These are phyloP conservation scores for Phymanthus crucifer DNA, from an alignment of 92 coral and sea anemone genomes.

Conservation along the genomic window DNA sequence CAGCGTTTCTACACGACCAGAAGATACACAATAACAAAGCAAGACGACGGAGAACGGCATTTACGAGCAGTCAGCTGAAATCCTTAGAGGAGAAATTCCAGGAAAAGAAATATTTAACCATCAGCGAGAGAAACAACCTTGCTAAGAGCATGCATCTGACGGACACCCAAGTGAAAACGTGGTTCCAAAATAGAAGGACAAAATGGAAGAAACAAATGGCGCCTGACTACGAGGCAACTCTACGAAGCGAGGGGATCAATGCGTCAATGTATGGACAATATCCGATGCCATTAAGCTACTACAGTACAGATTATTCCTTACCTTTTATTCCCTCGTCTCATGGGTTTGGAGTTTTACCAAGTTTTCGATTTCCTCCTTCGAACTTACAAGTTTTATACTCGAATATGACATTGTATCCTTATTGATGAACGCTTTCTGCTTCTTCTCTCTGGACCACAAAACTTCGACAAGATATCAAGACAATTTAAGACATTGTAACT, in stretches of 20 bases:
- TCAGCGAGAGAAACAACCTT: conserved; percentile 91
- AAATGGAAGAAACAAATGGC: conserved; percentile 99
- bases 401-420: conserved; percentile 84
- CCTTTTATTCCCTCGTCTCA: conserved; percentile 50
- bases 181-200: conserved; percentile 97
- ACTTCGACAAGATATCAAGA: too few species aligned
- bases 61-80: conserved; percentile 93
- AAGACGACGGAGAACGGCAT: conserved; percentile 90
- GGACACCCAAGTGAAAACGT: conserved; percentile 96
- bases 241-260: conserved; percentile 64
- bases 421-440: conserved; percentile 15
- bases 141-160: conserved; percentile 86
- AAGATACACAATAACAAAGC: conserved; percentile 61
- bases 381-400: conserved; percentile 88
- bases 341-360: conserved; percentile 64
- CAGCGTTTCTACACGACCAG: conserved; percentile 22
- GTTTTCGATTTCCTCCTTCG: conserved; percentile 77
- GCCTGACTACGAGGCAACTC: conserved; percentile 75
- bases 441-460: background rate
- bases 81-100: conserved; percentile 92
- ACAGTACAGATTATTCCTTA: conserved; percentile 27
- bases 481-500: too few species aligned
- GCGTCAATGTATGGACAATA: conserved; percentile 58
- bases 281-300: conserved; percentile 30
- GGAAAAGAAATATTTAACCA: conserved; percentile 97